phyloP scores from a whole-genome alignment of 2,888 invertebrate genomes.

The Fabriciana adippe region DNA sequence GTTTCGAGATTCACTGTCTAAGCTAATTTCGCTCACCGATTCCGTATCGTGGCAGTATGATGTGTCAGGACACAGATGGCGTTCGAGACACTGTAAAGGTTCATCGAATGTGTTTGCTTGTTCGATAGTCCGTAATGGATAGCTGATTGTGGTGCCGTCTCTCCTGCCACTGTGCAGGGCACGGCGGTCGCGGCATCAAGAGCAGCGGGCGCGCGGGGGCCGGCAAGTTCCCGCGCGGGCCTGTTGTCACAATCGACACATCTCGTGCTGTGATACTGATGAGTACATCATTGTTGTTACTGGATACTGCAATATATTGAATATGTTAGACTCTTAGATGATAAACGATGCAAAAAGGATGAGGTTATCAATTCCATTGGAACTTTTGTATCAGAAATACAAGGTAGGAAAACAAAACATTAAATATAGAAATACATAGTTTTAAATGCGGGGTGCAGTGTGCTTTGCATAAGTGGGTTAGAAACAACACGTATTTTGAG shows the following conservation, averaged over 20 bases:
- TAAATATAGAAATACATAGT: conserved; percentile 11
- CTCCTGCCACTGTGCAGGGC: conserved; percentile 47
- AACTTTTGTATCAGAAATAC: background rate
- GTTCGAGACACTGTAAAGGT: conserved; percentile 61
- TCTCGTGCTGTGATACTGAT: conserved; percentile 85
- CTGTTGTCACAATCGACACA: conserved; percentile 86
- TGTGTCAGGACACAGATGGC: conserved; percentile 55
- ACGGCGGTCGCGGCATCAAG: conserved; percentile 74
- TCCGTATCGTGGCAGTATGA: conserved; percentile 66
- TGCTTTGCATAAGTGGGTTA: conserved; percentile 25
- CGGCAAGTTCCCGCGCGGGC: conserved; percentile 72
- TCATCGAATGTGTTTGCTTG: conserved; percentile 58
- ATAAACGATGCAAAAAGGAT: background rate
- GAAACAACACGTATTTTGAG: conserved; percentile 31
- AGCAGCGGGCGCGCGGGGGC: conserved; percentile 64
- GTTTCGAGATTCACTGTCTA: conserved; percentile 71
- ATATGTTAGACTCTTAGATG: background rate
- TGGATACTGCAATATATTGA: conserved; percentile 69
- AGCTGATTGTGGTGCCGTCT: conserved; percentile 56
- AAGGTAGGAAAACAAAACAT: background rate
- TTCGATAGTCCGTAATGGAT: conserved; percentile 63
- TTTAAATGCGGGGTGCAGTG: conserved; percentile 30
- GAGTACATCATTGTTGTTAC: conserved; percentile 83
- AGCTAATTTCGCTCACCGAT: conserved; percentile 70
- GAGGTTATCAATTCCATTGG: background rate